These are phyloP conservation scores for Chironomus riparius DNA, from an alignment of 2,888 invertebrate species.

Conservation along the genomic window DNA sequence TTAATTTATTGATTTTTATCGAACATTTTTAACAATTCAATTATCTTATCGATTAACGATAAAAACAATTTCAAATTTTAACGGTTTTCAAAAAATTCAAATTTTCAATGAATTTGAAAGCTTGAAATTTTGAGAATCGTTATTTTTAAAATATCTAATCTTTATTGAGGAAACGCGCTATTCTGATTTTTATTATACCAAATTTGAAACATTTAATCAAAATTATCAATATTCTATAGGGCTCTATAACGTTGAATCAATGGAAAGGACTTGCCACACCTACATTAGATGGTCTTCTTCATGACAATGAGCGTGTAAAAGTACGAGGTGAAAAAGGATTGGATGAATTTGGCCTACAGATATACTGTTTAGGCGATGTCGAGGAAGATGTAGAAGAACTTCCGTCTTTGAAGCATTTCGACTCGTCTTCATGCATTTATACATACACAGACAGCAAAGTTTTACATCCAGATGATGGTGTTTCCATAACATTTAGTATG, in stretches of 20 bases:
- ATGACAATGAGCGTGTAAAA: conserved; percentile 84
- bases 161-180: neutral
- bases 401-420: conserved; percentile 61
- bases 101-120: no score
- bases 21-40: no score
- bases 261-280: conserved; percentile 95
- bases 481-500: conserved; percentile 50
- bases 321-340: conserved; percentile 68
- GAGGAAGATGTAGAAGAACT: conserved; percentile 64
- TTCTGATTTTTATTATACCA: neutral
- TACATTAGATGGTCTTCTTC: conserved; percentile 79
- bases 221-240: conserved; percentile 36
- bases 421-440: conserved; percentile 68
- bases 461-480: conserved; percentile 83
- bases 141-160: no score
- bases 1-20: no score
- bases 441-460: conserved; percentile 83
- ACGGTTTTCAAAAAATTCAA: no score
- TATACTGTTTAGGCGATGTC: neutral
- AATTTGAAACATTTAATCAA: neutral
- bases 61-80: no score
- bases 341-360: conserved; percentile 60
- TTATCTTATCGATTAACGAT: no score
- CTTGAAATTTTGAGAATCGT: no score
- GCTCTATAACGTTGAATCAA: conserved; percentile 85